Percentiles rank a stretch among this genome's conserved stretches.
phyloP scores from a whole-genome alignment of 2,113 vertebrate genomes.

The Campylomormyrus tamandua region DNA sequence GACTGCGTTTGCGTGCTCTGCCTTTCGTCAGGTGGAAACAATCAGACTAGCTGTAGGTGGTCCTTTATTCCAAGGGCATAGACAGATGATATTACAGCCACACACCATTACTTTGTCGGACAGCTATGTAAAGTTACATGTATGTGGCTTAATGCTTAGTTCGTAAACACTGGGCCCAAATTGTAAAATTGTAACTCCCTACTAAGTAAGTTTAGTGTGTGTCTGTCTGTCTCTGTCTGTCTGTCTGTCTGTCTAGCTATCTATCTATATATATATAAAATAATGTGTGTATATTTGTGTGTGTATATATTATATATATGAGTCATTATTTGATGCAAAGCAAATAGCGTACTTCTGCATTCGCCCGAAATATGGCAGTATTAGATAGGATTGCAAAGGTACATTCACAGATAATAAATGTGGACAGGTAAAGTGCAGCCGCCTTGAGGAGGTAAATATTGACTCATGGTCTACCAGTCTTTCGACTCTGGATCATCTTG shows the following conservation, averaged over 20 bases:
- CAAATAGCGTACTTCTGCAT: background rate
- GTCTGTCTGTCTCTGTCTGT: background rate
- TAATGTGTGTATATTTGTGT: too few relatives aligned
- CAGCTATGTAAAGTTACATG: slow-evolving; percentile 38
- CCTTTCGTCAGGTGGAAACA: slow-evolving; percentile 39
- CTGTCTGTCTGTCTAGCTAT: too few relatives aligned
- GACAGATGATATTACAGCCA: slow-evolving; percentile 41
- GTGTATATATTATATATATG: background rate
- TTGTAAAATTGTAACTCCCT: slow-evolving; percentile 36
- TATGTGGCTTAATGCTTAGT: slow-evolving; percentile 46
- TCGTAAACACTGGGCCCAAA: slow-evolving; percentile 31
- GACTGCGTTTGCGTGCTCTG: slow-evolving; percentile 42
- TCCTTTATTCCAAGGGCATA: slow-evolving; percentile 35
- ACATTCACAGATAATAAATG: slow-evolving; percentile 4
- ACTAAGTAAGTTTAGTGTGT: background rate
- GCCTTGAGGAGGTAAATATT: slow-evolving; percentile 4
- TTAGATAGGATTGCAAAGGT: background rate
- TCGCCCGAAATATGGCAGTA: background rate
- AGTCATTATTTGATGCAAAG: background rate
- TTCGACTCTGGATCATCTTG: background rate
- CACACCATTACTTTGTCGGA: slow-evolving; percentile 39
- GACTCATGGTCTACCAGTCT: background rate
- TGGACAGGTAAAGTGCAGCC: background rate
- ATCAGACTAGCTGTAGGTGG: slow-evolving; percentile 43
- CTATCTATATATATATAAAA: background rate